Evolutionary conservation across 2,113 vertebrate genomes (phyloP), one percentile per base, ranked within the genome.

Genomic region (Planiliza haematocheilus): DNA sequence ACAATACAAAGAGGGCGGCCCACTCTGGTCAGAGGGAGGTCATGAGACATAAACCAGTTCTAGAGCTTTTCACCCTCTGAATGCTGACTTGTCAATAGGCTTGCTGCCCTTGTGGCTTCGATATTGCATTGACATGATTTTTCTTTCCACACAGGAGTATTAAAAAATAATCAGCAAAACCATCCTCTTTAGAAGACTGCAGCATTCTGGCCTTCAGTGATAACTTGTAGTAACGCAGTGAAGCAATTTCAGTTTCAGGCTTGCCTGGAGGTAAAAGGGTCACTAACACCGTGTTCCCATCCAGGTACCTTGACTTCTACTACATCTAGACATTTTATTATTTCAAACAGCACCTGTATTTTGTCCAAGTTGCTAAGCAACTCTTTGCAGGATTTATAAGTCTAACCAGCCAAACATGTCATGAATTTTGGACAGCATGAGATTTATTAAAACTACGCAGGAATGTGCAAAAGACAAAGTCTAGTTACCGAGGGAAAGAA

Each of bases 31-130:
- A 89, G 79, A 79, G 62, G 50, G 79, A 79, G 83, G 88, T 91
- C 88, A 88, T 75, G 85, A 89, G 80, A 87, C 86, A 84, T 74
- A 64, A 82, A 84, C 69, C 79, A 80, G 82, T 81, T 78, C 84
- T 71, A 77, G 78, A 85, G 74, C 61, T 84, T 84, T 73, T 67
- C 55, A 62, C 17, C 62, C 38, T 30, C 53, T 70, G 52, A 83
- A 83, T 72, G 75, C 65, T 79, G 81, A 67, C 73, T 70, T 63
- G 83, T 88, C 75, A 84, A 87, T 63, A 76, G 64, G 48, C 55
- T 14, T 7, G 41, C 49, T 84, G 70, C 58, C 66, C 75, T 72
- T 59, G 58, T 69, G 69, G 62, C 60, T 66, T 45, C 18, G 24
- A 67, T 74, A 14, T 39, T 65, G 52, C 72, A 80, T 46, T 85